These are phyloP conservation scores for Coregonus sp. DNA, from an alignment of 2,797 vertebrate genomes.

Conservation along the genomic window DNA sequence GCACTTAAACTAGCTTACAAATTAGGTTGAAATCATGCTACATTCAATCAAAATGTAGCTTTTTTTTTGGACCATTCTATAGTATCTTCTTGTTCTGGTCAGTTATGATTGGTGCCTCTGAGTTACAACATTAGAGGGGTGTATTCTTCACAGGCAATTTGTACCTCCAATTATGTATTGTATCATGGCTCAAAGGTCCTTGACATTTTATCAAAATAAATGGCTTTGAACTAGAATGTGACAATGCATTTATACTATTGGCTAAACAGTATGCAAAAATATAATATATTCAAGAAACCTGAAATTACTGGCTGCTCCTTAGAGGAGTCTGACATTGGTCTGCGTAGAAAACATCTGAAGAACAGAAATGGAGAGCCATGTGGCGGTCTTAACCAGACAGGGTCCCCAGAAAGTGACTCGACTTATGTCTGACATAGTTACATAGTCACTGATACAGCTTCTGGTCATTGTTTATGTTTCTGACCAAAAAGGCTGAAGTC, in stretches of 20 bases:
- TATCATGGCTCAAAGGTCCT: neutral
- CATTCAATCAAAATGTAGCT: slow-evolving; percentile 11
- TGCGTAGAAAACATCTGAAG: slow-evolving; percentile 17
- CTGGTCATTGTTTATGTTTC: neutral
- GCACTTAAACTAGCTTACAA: slow-evolving; percentile 4
- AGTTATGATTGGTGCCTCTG: neutral
- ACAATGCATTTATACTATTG: slow-evolving; percentile 25
- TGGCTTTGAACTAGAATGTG: slow-evolving; percentile 28
- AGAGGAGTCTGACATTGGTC: slow-evolving; percentile 21
- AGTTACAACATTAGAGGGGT: neutral
- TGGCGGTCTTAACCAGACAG: neutral
- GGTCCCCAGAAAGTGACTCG: neutral
- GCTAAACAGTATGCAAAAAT: slow-evolving; percentile 46
- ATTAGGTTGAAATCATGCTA: neutral
- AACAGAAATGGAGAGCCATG: neutral
- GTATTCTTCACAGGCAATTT: neutral
- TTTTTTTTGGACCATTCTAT: neutral
- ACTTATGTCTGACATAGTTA: slow-evolving; percentile 2
- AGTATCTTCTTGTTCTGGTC: neutral
- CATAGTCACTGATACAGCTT: neutral
- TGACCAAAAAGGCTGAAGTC: slow-evolving; percentile 4
- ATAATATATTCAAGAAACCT: slow-evolving; percentile 47
- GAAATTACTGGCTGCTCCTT: slow-evolving; percentile 35
- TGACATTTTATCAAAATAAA: slow-evolving; percentile 16
- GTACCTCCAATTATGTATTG: slow-evolving; percentile 1